phyloP scores from a whole-genome alignment of 2,888 invertebrate species.

The Scelioninae gen. 1 region DNA sequence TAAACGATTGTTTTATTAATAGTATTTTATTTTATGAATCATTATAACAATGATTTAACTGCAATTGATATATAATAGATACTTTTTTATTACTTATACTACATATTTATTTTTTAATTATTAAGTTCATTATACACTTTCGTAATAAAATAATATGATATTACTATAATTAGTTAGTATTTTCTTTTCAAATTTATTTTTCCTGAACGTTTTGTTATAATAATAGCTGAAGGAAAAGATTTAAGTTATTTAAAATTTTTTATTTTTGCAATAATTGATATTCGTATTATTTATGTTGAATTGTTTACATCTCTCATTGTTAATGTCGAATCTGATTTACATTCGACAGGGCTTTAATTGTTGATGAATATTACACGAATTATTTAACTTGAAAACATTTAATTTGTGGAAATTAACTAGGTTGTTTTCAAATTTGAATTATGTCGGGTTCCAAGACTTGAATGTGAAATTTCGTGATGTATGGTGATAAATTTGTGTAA shows the following conservation, averaged over 20 bases:
- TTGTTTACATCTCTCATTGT: conserved; percentile 14
- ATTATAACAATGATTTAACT: background rate
- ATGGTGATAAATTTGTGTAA: background rate
- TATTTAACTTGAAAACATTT: background rate
- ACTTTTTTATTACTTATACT: conserved; percentile 25
- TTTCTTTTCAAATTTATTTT: conserved; percentile 16
- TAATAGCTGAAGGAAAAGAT: background rate
- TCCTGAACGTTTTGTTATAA: background rate
- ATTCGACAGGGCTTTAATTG: conserved; percentile 1
- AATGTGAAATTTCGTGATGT: background rate
- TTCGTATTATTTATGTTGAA: background rate
- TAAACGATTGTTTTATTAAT: too few relatives aligned
- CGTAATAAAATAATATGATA: too few relatives aligned
- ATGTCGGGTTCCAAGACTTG: background rate
- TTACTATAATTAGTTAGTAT: conserved; percentile 1
- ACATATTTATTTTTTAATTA: too few relatives aligned
- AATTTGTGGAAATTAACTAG: background rate
- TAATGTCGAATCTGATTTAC: conserved; percentile 5
- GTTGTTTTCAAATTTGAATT: background rate
- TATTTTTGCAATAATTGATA: background rate
- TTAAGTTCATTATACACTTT: too few relatives aligned
- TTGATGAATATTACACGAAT: conserved; percentile 6
- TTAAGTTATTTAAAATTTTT: too few relatives aligned
- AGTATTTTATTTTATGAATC: background rate
- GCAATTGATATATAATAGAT: conserved; percentile 31